These are phyloP conservation scores for Butorides virescens DNA, from an alignment of 2,113 vertebrate species.

Conservation along the genomic window DNA sequence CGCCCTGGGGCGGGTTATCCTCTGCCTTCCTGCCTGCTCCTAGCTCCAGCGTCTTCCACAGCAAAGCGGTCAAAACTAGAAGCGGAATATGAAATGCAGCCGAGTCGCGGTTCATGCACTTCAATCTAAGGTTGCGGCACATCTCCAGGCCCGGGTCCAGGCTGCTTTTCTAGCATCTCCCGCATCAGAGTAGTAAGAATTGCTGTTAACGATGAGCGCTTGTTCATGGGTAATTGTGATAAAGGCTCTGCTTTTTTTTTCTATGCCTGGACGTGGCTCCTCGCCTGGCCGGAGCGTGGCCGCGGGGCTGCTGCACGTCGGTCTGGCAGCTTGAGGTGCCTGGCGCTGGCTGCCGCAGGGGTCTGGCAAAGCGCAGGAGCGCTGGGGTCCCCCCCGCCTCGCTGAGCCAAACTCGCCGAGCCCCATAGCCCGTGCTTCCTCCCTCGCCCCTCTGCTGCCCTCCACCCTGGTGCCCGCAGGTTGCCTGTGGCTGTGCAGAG, in stretches of 20 bases:
- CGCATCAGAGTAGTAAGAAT: rapidly evolving
- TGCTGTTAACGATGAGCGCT: rapidly evolving
- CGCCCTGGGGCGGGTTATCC: not conserved
- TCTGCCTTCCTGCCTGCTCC: not conserved
- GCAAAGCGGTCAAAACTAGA: not conserved
- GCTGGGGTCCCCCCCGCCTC: not conserved
- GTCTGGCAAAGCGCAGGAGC: rapidly evolving
- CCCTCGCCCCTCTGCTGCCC: not conserved
- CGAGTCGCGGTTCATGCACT: rapidly evolving
- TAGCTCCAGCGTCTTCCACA: not conserved
- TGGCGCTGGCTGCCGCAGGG: not conserved
- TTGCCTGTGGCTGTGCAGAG: rapidly evolving
- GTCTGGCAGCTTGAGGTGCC: rapidly evolving
- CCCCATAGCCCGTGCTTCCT: rapidly evolving
- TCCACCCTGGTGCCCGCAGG: not conserved
- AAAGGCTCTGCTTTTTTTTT: no score
- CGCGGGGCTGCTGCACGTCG: not conserved
- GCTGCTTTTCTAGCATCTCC: not conserved
- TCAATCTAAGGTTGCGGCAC: rapidly evolving
- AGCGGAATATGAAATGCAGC: not conserved
- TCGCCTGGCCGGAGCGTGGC: rapidly evolving
- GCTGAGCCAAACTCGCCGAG: not conserved
- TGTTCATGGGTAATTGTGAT: not conserved
- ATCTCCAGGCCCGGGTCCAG: not conserved
- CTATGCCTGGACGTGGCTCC: not conserved